Base-by-base conservation (phyloP, 2,797 vertebrate species). In the Sebastes itinus region DNA sequence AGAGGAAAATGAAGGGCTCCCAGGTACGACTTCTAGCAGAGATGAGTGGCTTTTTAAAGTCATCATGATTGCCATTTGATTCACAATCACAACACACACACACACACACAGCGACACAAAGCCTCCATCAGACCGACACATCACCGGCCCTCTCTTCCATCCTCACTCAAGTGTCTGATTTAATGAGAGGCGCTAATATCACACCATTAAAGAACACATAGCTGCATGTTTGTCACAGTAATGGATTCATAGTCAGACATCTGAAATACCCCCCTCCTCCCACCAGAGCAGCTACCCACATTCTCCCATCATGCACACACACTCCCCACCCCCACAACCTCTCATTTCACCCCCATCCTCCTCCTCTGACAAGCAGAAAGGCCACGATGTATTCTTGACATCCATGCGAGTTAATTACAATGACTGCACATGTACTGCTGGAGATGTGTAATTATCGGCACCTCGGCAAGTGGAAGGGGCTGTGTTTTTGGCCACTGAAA, bases 401-500 rank as follows among this genome's bases (percentile, higher is more conserved):
- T 88, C 92, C 78, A 83, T 72, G 86, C 62, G 54, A 87, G 93
- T 93, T 95, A 94, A 95, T 95, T 94, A 94, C 92, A 92, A 89
- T 85, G 87, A 89, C 89, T 89, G 88, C 88, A 87, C 78, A 86
- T 83, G 80, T 52, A 28, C 87, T 54, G 89, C 83, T 88, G 74
- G 80, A 91, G 91, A 89, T 77, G 79, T 92, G 86, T 89, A 93
- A 96, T 95, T 94, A 96, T 90, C 88, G 13, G 75, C 87, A 66
- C 81, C 82, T 81, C 77, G 0, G 76, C 80, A 76, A 88, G 76
- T 49, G 72, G 62, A 55, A 55, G 52, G 81, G 76, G 69, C 72
- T 89, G 75, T 78, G 60, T 84, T 90, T 52, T 84, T 75, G 88
- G 76, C 73, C 72, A 2, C 78, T 86, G 76, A 22, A 22, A 80